A percentile compares a stretch with the other conserved stretches of the same genome.
Evolutionary conservation across 1,140 invertebrate genomes (phyloP).

Genomic region (Ceratina japonica): DNA sequence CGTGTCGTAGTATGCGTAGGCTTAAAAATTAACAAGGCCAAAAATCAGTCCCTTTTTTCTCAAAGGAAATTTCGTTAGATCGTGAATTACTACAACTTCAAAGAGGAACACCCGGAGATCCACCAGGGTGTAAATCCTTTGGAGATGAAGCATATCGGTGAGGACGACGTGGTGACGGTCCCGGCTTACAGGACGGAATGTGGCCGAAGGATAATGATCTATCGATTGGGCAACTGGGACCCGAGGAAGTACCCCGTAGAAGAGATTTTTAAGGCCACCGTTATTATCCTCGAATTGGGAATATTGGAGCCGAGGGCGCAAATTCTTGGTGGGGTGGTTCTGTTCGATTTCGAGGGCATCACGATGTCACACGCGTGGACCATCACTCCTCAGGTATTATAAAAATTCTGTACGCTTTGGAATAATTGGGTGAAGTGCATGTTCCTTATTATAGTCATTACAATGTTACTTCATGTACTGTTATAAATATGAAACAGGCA

Average conservation of each 20-base stretch:
- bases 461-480: no score
- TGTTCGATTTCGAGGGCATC: conserved; percentile 87
- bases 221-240: conserved; percentile 87
- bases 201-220: conserved; percentile 84
- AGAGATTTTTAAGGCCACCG: conserved; percentile 86
- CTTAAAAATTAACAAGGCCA: neutral
- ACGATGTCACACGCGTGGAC: conserved; percentile 86
- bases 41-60: conserved; percentile 48
- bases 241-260: conserved; percentile 83
- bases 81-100: conserved; percentile 87
- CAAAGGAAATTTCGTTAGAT: conserved; percentile 80
- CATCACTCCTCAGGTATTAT: conserved; percentile 82
- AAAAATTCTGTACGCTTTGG: neutral
- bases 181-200: conserved; percentile 87
- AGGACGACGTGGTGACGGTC: conserved; percentile 85
- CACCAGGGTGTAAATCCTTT: conserved; percentile 84
- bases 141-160: conserved; percentile 84
- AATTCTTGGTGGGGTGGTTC: conserved; percentile 86
- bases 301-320: conserved; percentile 86
- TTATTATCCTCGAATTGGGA: conserved; percentile 86
- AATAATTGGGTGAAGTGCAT: no score
- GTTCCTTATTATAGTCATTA: no score
- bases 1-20: neutral
- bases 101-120: conserved; percentile 85
- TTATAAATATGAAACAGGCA: no score